Conservation (phyloP, 2,797 vertebrate species). For the Halcyon badia region DNA sequence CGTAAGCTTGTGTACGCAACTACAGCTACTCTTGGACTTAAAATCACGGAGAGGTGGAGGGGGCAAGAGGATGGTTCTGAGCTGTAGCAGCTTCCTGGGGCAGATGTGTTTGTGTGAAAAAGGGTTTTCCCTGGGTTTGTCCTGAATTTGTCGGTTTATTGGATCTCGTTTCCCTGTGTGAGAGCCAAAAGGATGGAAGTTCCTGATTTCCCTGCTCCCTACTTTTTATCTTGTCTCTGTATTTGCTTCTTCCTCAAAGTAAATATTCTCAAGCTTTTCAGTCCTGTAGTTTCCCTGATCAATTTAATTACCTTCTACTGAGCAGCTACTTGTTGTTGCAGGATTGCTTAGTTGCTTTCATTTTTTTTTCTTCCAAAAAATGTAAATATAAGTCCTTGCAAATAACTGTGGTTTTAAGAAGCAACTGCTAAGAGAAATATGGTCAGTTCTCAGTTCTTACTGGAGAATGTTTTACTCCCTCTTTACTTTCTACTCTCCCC, state of each 20-base stretch:
- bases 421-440: not conserved
- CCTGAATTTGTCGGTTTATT: not conserved
- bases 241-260: not conserved
- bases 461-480: not conserved
- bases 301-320: not conserved
- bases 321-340: not conserved
- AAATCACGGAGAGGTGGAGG: not conserved
- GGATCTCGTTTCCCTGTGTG: accelerated
- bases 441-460: not conserved
- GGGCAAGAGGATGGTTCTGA: not conserved
- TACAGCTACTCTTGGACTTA: not conserved
- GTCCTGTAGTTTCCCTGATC: not conserved
- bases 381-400: not conserved
- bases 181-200: not conserved
- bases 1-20: not conserved
- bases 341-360: not conserved
- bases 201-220: not conserved
- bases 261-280: not conserved
- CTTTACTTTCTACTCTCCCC: not conserved
- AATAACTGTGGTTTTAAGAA: not conserved
- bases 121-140: not conserved
- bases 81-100: not conserved
- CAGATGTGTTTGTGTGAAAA: not conserved
- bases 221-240: not conserved
- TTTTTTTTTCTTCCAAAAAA: not conserved